Base-by-base conservation (phyloP, 1,140 invertebrate genomes). In the Sinonovacula constricta region DNA sequence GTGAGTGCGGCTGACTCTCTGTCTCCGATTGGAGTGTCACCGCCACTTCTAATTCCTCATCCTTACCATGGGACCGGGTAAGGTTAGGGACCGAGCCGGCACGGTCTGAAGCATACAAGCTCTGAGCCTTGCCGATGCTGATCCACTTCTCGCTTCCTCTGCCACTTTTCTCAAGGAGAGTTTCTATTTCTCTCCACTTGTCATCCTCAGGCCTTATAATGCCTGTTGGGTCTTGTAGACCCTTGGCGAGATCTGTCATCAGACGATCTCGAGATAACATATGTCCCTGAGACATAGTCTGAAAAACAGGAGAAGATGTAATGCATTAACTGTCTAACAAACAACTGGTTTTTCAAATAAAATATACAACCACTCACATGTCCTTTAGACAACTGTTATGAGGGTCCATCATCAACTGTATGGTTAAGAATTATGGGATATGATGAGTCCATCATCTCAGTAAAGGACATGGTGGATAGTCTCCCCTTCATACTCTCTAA, bases 21-120 rank as follows among this genome's bases (percentile, higher is more conserved):
- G 62, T 83, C 69, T 87, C 86, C n/a, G 87, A 88, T 51, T 83
- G 83, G 65, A 88, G 85, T 49, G 83, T 80, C 54, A 88, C n/a
- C 74, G 76, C 65, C 1, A 83, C 66, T 71, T 82, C 85, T 45
- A 86, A 74, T 72, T 81, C 83, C 69, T 85, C 83, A 67, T 82
- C 81, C 54, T 70, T 82, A 74, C 71, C 76, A 62, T 81, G 81
- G 81, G 83, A 81, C 80, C 66, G 57, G 36, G 63, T 65, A 57
- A 34, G 59, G 7, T 79, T 56, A 59, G 12, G 68, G n/a, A n/a
- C n/a, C 36, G 24, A 12, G 30, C 33, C 30, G 60, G 69, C 57
- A 22, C 7, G 22, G 18, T 78, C 57, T 15, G 51, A 12, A n/a
- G 56, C 76, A 45, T 69, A 66, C 62, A 81, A 30, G 57, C 81